These are phyloP conservation scores for Echeneis naucrates DNA, from an alignment of 2,797 vertebrate genomes.

Conservation along the genomic window DNA sequence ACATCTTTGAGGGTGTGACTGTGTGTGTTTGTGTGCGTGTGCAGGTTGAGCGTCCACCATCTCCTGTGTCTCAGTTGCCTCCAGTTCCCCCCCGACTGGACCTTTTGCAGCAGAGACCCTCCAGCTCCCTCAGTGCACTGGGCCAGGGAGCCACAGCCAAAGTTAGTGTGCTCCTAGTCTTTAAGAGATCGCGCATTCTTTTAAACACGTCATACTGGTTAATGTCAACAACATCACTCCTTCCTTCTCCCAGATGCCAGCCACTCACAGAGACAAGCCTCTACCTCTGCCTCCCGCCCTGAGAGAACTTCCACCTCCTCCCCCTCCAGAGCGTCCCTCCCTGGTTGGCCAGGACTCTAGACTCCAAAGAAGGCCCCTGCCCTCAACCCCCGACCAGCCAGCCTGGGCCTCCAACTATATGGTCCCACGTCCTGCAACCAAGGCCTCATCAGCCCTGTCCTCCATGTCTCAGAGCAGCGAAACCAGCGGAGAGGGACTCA, in stretches of 20 bases:
- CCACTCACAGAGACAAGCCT: constrained; percentile 95
- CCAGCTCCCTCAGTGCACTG: constrained; percentile 81
- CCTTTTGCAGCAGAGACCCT: constrained; percentile 91
- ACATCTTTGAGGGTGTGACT: background rate
- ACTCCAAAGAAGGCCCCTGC: constrained; percentile 92
- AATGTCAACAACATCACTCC: background rate
- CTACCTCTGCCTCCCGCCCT: constrained; percentile 92
- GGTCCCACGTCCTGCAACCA: constrained; percentile 85
- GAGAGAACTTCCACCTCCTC: constrained; percentile 92
- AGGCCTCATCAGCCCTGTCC: constrained; percentile 76
- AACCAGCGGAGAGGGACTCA: constrained; percentile 61
- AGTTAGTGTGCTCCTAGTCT: constrained; percentile 70
- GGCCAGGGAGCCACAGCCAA: constrained; percentile 89
- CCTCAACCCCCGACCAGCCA: constrained; percentile 90
- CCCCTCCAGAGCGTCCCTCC: constrained; percentile 91
- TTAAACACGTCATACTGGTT: background rate
- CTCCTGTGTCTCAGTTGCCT: constrained; percentile 92
- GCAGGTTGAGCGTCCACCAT: constrained; percentile 94
- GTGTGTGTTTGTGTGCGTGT: background rate
- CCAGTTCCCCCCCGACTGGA: constrained; percentile 96
- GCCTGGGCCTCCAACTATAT: constrained; percentile 83
- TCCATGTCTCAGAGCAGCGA: constrained; percentile 83
- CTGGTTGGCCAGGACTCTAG: constrained; percentile 77
- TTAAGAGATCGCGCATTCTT: background rate
- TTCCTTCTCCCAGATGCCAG: constrained; percentile 79